Base-by-base conservation (phyloP, 2,888 invertebrate species). In the Eulithis prunata region DNA sequence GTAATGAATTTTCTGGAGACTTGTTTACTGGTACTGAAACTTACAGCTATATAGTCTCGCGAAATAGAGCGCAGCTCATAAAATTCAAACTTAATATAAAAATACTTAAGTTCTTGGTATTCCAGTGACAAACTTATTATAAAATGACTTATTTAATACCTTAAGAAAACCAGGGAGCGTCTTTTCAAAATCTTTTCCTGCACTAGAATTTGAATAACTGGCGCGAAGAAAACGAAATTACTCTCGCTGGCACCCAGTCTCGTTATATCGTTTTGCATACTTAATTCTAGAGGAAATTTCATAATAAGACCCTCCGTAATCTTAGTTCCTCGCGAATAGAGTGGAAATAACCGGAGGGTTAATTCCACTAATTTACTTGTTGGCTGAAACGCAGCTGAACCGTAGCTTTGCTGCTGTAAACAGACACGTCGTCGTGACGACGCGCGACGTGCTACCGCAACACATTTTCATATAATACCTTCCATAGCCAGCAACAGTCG, bases 261-360 rank as follows among this genome's bases (percentile, higher is more conserved):
- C 64, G 68, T 67, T 62, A 71, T 63, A 66, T 66, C 73, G 66
- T 62, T 73, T 70, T 71, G 70, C 71, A 70, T 66, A 70, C 70
- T 68, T 73, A 70, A 69, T 71, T 70, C 66, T 45, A 21, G 21
- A 58, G 71, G 73, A 73, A 73, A 71, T 73, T 71, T 70, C 70
- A 71, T 73, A 70, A 71, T 70, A 70, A 69, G 66, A 66, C 65
- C 63, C 57, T 66, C 59, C 58, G 54, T 70, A 70, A 71, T 62
- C 66, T 70, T 59, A 66, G 59, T 58, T 69, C 66, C 66, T 69
- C 54, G 57, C 41, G 60, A 62, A 51, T 62, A 62, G 58, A 67
- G 62, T 62, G 64, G 56, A 62, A 65, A 69, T 69, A 64, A 68
- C 68, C 63, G 68, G 41, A 3, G 10, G 21, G 21, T 21, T 21